A percentile compares a stretch with the other conserved stretches of the same genome.
These are phyloP conservation scores for Serilophus lunatus DNA, from an alignment of 2,113 vertebrate species.

Conservation along the genomic window DNA sequence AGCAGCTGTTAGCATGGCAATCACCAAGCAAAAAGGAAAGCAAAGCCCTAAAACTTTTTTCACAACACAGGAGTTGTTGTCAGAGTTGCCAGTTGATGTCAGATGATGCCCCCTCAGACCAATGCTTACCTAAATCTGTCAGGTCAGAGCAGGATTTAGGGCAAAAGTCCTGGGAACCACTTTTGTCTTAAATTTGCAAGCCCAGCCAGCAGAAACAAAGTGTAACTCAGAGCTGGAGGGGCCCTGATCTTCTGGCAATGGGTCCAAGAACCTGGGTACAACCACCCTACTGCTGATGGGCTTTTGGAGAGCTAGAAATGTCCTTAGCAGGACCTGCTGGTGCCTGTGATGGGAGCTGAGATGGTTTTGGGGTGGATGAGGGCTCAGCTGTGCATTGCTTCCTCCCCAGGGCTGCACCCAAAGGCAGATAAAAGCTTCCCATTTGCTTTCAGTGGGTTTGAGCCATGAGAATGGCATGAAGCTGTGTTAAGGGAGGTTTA, in stretches of 20 bases:
- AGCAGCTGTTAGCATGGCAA: background rate
- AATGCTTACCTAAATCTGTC: background rate
- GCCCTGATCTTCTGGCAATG: background rate
- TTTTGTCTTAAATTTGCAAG: background rate
- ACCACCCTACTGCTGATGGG: rapidly evolving
- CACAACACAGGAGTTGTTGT: background rate
- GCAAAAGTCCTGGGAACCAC: background rate
- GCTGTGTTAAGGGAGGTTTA: background rate
- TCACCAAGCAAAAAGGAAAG: background rate
- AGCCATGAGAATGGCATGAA: background rate
- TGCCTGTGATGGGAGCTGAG: background rate
- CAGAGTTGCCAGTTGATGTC: background rate
- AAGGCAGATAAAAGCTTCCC: background rate
- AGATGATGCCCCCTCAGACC: background rate
- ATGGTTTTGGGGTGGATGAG: background rate
- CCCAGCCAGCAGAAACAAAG: background rate
- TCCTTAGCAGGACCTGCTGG: background rate
- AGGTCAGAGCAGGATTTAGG: background rate
- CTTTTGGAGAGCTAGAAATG: background rate
- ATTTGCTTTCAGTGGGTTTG: background rate
- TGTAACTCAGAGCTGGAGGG: background rate
- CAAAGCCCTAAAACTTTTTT: constrained; percentile 22
- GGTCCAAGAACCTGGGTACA: background rate
- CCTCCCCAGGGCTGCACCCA: background rate
- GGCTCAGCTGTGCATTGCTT: background rate